Conservation (phyloP, 2,113 vertebrate genomes). For the Nerophis lumbriciformis region DNA sequence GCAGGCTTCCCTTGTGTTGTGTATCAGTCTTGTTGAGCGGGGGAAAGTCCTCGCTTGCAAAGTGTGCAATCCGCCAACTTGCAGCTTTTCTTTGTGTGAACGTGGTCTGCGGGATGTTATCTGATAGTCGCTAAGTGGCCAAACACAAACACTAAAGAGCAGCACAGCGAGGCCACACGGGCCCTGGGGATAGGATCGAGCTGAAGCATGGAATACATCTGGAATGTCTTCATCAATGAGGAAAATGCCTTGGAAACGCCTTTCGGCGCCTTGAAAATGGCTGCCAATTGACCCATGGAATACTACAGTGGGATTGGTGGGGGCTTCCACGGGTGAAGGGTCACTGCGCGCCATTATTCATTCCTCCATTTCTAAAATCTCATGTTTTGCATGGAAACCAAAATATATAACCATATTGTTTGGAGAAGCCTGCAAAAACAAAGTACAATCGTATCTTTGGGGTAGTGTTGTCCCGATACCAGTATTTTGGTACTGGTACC, state of each 20-base stretch:
- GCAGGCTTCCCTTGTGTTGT: background rate
- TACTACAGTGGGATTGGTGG: conserved; percentile 14
- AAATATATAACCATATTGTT: too few species aligned
- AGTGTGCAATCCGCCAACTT: conserved; percentile 16
- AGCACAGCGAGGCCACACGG: conserved; percentile 11
- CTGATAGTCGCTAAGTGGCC: conserved; percentile 57
- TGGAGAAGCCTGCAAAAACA: too few species aligned
- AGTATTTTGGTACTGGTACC: too few species aligned
- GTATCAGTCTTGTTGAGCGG: conserved; percentile 4
- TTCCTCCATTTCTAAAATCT: conserved; percentile 3
- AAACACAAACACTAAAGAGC: conserved; percentile 54
- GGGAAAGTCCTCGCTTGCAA: conserved; percentile 13
- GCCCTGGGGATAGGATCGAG: conserved; percentile 14
- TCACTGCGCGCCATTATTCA: conserved; percentile 16
- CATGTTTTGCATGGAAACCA: too few species aligned
- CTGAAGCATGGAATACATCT: conserved; percentile 16
- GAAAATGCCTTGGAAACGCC: background rate
- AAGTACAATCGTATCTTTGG: too few species aligned
- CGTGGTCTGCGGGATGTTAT: conserved; percentile 46
- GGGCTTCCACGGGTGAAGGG: conserved; percentile 33
- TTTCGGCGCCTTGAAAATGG: background rate
- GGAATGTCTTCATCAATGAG: background rate
- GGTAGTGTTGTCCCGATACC: too few species aligned
- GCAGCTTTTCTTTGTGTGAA: conserved; percentile 15
- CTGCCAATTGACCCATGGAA: background rate